Percentiles rank a stretch among this genome's conserved stretches.
Evolutionary conservation across 2,113 vertebrate genomes (phyloP).

Genomic region (Bungarus multicinctus): DNA sequence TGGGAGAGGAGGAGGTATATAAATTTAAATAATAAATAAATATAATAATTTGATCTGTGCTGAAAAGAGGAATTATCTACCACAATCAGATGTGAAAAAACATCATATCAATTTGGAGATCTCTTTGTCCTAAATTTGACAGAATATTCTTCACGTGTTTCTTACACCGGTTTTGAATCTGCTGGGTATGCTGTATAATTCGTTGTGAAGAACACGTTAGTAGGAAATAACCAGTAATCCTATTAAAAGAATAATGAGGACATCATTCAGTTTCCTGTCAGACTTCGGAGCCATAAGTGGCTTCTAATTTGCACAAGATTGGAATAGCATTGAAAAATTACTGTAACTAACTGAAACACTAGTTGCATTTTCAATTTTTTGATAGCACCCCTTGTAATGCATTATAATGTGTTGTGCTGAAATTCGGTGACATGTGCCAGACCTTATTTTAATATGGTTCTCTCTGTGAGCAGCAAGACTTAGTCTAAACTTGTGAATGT

Average conservation of each 20-base stretch:
- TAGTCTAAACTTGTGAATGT: background rate
- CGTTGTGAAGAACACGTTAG: slow-evolving; percentile 53
- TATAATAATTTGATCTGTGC: background rate
- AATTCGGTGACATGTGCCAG: slow-evolving; percentile 57
- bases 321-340: slow-evolving; percentile 75
- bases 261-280: slow-evolving; percentile 66
- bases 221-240: slow-evolving; percentile 65
- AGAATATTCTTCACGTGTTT: slow-evolving; percentile 17
- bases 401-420: slow-evolving; percentile 66
- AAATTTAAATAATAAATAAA: too few species aligned
- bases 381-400: slow-evolving; percentile 75
- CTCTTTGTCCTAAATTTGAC: background rate
- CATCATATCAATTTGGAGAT: background rate
- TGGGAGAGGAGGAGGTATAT: too few species aligned
- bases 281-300: slow-evolving; percentile 68
- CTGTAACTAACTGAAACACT: slow-evolving; percentile 74
- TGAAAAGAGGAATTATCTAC: background rate
- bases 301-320: slow-evolving; percentile 75
- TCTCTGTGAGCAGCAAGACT: background rate
- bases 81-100: background rate
- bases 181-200: slow-evolving; percentile 33
- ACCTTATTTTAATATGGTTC: background rate
- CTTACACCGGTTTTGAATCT: slow-evolving; percentile 27
- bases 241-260: slow-evolving; percentile 73
- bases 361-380: slow-evolving; percentile 76